These are phyloP conservation scores for Aspidiotus destructor DNA, from an alignment of 2,888 invertebrate genomes.

Conservation along the genomic window DNA sequence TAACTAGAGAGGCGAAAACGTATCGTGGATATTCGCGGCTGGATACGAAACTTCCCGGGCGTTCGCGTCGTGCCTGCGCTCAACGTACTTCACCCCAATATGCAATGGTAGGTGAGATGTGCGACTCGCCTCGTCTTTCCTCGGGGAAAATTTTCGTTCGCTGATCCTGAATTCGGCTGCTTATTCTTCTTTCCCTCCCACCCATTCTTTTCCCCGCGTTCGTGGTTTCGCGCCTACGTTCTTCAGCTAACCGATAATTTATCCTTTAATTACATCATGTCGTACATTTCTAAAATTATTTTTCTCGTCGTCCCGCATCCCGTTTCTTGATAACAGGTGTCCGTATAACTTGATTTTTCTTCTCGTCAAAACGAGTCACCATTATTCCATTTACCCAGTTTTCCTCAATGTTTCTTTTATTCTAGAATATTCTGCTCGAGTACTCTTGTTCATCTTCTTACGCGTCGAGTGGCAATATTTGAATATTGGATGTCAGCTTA, in stretches of 20 bases:
- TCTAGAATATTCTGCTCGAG: too few relatives aligned
- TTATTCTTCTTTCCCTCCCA: neutral
- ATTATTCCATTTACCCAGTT: neutral
- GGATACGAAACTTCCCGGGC: constrained; percentile 27
- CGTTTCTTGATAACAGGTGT: constrained; percentile 31
- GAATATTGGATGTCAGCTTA: too few relatives aligned
- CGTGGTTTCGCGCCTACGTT: constrained; percentile 23
- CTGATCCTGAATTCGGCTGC: too few relatives aligned
- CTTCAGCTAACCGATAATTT: constrained; percentile 30
- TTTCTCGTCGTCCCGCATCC: constrained; percentile 11
- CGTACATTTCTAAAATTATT: constrained; percentile 31
- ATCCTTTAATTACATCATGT: constrained; percentile 32
- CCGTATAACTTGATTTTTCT: constrained; percentile 26
- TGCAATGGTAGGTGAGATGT: constrained; percentile 4
- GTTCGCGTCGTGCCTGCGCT: constrained; percentile 21
- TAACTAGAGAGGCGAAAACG: constrained; percentile 12
- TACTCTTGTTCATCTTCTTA: too few relatives aligned
- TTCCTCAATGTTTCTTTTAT: too few relatives aligned
- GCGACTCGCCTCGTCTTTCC: constrained; percentile 22
- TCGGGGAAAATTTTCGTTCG: constrained; percentile 17
- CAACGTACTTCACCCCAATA: constrained; percentile 10
- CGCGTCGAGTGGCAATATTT: too few relatives aligned
- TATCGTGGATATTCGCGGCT: constrained; percentile 26
- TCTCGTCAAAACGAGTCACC: neutral
- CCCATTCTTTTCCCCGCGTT: neutral